Percentiles rank a stretch among this genome's conserved stretches.
These are phyloP conservation scores for Hoplostethus atlanticus DNA, from an alignment of 2,797 vertebrate species.

Conservation along the genomic window DNA sequence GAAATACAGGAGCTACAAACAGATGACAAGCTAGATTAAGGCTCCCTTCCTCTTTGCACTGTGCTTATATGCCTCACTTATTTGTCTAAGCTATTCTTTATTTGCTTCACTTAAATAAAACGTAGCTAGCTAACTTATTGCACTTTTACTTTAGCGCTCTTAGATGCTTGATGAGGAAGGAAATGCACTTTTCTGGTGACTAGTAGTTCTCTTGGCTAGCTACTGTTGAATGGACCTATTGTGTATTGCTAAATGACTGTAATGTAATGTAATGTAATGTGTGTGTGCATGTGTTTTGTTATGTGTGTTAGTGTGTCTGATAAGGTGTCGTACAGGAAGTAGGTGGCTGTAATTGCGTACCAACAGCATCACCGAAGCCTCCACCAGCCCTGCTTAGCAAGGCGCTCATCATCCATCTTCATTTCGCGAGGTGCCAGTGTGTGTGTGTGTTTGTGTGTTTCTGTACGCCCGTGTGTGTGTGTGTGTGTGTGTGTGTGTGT, in stretches of 20 bases:
- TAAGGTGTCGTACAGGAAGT: not conserved
- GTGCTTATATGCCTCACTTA: too few relatives aligned
- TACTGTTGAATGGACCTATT: too few relatives aligned
- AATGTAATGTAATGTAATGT: constrained; percentile 25
- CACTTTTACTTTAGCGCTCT: too few relatives aligned
- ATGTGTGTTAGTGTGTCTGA: constrained; percentile 14
- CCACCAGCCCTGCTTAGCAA: constrained; percentile 53
- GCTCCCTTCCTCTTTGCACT: not conserved
- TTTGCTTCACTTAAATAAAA: too few relatives aligned
- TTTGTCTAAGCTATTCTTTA: too few relatives aligned
- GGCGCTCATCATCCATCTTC: constrained; percentile 77
- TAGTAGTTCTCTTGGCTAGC: too few relatives aligned
- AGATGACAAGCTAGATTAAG: constrained; percentile 52
- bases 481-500: not conserved
- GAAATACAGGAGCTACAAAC: constrained; percentile 42
- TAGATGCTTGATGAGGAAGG: too few relatives aligned
- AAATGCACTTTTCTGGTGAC: too few relatives aligned
- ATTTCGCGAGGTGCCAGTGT: constrained; percentile 63
- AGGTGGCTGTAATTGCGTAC: constrained; percentile 48
- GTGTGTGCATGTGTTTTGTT: constrained; percentile 13
- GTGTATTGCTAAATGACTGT: too few relatives aligned
- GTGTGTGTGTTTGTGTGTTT: not conserved
- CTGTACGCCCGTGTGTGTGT: not conserved
- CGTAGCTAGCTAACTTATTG: too few relatives aligned
- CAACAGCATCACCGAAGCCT: constrained; percentile 63